phyloP scores from a whole-genome alignment of 2,888 invertebrate species.

The Agonopterix arenella region DNA sequence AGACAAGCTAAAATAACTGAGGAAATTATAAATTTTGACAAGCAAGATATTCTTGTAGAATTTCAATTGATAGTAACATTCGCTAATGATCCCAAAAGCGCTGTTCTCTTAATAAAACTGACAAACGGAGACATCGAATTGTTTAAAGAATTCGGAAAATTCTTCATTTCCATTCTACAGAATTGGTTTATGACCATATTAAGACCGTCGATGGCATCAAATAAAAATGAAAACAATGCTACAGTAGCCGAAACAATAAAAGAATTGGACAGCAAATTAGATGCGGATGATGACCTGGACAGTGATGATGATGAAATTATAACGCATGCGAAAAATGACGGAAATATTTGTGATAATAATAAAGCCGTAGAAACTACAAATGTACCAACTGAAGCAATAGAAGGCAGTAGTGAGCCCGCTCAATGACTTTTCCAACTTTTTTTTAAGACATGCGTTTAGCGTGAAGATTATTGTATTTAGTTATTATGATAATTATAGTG shows the following conservation, averaged over 20 bases:
- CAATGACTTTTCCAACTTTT: neutral
- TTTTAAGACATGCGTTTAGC: slow-evolving; percentile 3
- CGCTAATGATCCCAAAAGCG: slow-evolving; percentile 23
- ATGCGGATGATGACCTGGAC: neutral
- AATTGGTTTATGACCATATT: slow-evolving; percentile 35
- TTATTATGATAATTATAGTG: slow-evolving; percentile 17
- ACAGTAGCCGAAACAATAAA: neutral
- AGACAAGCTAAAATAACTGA: slow-evolving; percentile 39
- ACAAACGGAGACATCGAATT: slow-evolving; percentile 25
- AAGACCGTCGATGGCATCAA: slow-evolving; percentile 19
- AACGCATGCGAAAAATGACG: slow-evolving; percentile 2
- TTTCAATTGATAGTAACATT: slow-evolving; percentile 35
- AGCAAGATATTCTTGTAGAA: slow-evolving; percentile 22
- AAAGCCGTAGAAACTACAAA: neutral
- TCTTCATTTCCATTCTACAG: slow-evolving; percentile 32
- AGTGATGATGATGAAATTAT: neutral
- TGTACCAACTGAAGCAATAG: neutral
- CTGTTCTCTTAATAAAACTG: slow-evolving; percentile 21
- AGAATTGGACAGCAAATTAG: slow-evolving; percentile 7
- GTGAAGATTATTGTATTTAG: slow-evolving; percentile 20
- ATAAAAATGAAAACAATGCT: neutral
- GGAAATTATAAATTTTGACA: slow-evolving; percentile 30
- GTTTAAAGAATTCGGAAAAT: slow-evolving; percentile 44
- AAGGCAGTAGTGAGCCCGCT: neutral
- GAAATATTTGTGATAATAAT: slow-evolving; percentile 3